These are phyloP conservation scores for Drosophila truncata DNA, from an alignment of 1,140 invertebrate genomes.

Conservation along the genomic window DNA sequence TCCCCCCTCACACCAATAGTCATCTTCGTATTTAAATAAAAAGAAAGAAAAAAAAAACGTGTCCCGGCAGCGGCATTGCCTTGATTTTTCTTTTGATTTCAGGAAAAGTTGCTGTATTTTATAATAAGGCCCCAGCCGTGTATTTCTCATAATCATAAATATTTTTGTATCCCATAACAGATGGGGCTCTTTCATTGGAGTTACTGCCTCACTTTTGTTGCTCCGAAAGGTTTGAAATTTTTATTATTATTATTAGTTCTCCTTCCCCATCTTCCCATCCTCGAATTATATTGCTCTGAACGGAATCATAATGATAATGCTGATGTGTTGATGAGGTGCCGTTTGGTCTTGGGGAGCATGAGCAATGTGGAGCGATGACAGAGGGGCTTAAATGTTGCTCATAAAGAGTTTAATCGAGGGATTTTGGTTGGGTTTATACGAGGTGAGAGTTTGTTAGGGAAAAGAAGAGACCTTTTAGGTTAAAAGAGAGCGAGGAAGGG, in stretches of 20 bases:
- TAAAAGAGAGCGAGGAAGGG: neutral
- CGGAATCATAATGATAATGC: slow-evolving; percentile 75
- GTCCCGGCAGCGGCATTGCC: slow-evolving; percentile 55
- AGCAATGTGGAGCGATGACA: slow-evolving; percentile 62
- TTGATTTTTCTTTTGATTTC: slow-evolving; percentile 79
- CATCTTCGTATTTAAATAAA: slow-evolving; percentile 66
- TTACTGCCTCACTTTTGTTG: slow-evolving; percentile 34
- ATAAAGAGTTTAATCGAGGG: slow-evolving; percentile 37
- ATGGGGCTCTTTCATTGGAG: slow-evolving; percentile 32
- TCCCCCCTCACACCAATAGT: slow-evolving; percentile 28
- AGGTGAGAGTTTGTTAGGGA: slow-evolving; percentile 13
- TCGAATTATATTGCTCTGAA: slow-evolving; percentile 45
- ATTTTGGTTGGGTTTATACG: slow-evolving; percentile 13
- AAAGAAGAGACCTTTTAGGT: neutral
- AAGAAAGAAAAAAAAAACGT: slow-evolving; percentile 24
- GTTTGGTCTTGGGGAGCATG: slow-evolving; percentile 57
- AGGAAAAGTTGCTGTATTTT: slow-evolving; percentile 81
- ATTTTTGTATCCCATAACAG: slow-evolving; percentile 67
- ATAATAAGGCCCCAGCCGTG: slow-evolving; percentile 74
- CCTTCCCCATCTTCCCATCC: neutral
- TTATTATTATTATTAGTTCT: slow-evolving; percentile 58
- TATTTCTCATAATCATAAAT: slow-evolving; percentile 84
- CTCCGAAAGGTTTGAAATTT: slow-evolving; percentile 51
- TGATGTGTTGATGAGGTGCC: slow-evolving; percentile 83
- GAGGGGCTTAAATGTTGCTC: slow-evolving; percentile 22